Conservation (phyloP, 2,797 vertebrate species). For the Avahi laniger region DNA sequence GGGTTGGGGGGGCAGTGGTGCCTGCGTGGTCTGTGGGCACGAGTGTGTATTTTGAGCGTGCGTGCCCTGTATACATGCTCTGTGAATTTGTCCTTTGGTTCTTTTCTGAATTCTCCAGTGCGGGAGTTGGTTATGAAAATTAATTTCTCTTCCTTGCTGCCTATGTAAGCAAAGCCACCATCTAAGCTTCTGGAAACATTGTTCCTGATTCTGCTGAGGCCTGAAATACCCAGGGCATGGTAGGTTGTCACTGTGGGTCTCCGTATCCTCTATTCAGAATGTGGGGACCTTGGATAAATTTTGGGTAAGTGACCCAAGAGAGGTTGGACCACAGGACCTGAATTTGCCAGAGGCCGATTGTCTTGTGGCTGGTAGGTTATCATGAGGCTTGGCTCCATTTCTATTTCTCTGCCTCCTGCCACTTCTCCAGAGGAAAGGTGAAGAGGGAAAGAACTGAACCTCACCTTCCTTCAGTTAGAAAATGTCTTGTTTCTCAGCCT, state of each 20-base stretch:
- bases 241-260: neutral
- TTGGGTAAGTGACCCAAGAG: neutral
- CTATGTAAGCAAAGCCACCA: neutral
- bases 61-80: neutral
- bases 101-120: neutral
- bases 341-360: neutral
- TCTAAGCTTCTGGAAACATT: neutral
- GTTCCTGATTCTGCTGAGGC: constrained; percentile 3
- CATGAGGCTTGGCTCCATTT: neutral
- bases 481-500: constrained; percentile 15
- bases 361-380: constrained; percentile 6
- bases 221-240: neutral
- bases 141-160: neutral
- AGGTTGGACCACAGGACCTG: neutral
- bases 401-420: neutral
- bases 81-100: constrained; percentile 23
- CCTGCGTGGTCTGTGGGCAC: neutral
- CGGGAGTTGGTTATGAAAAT: neutral
- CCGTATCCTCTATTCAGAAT: neutral
- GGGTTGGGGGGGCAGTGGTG: too few relatives aligned
- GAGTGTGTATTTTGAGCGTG: neutral
- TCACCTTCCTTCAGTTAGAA: neutral
- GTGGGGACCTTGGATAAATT: constrained; percentile 16
- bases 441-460: neutral
- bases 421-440: neutral